Evolutionary conservation across 1,140 invertebrate genomes (phyloP), one percentile per base, ranked within the genome.

Genomic region (Pararge aegeria): DNA sequence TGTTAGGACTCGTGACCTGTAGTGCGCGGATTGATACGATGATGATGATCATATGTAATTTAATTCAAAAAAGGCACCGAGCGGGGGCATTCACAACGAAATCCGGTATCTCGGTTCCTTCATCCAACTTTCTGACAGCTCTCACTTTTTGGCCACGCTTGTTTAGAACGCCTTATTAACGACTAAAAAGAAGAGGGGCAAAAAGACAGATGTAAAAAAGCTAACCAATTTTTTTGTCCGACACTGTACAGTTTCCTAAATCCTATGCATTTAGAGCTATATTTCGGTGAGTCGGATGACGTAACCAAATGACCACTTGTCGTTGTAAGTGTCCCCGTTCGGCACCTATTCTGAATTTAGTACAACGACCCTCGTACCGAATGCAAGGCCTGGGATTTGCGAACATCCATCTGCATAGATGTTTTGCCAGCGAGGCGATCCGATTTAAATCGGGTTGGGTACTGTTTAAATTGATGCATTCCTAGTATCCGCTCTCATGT

Each of bases 231-330:
- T 37, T n/a, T 56, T 13, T 37, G 44, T 21, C 29, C 42, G 10
- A 5, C 2, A 13, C 7, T 60, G 38, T 34, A 49, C 18, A 27
- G 24, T 44, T 46, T 20, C 19, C 15, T 12, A 46, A 46, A 46
- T 46, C 42, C 19, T 48, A 52, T 62, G 55, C 59, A 65, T 65
- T 69, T 69, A 65, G 63, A 64, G 58, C 49, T 53, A 52, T 59
- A 65, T 59, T 62, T 59, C 48, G 55, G 51, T 52, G 37, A 10
- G 19, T 50, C 59, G 56, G 63, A 59, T 68, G 60, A 65, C 63
- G 57, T 50, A 64, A 61, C 66, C 60, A 66, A 68, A 72, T 64
- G 63, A 68, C 66, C 61, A 61, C 60, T 68, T 68, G 63, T 66
- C 66, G 61, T 13, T 46, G 40, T 65, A 65, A 66, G 58, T 61